Conservation (phyloP, 2,888 invertebrate species). For the Hypomecis atomaria region DNA sequence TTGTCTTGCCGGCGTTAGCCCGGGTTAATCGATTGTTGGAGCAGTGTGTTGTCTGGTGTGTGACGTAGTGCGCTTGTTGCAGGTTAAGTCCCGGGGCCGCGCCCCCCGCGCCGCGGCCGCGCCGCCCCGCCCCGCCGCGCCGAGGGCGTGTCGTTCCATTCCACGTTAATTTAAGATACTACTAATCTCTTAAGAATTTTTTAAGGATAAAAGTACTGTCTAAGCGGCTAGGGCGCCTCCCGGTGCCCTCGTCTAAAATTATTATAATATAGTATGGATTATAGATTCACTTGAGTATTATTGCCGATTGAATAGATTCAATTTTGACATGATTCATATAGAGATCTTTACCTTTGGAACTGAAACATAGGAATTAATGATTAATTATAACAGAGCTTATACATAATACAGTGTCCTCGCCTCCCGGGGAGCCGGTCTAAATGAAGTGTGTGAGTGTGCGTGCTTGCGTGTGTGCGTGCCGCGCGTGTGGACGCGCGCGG, state of each 20-base stretch:
- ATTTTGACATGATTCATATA: conserved; percentile 64
- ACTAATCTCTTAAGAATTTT: conserved; percentile 80
- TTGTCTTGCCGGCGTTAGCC: too few relatives aligned
- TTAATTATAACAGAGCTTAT: conserved; percentile 71
- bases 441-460: conserved; percentile 39
- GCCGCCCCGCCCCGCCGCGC: conserved; percentile 70
- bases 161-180: conserved; percentile 81
- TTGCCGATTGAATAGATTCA: conserved; percentile 80
- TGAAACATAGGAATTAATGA: conserved; percentile 66
- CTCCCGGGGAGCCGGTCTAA: conserved; percentile 47
- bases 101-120: conserved; percentile 71
- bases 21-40: too few relatives aligned
- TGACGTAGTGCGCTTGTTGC: conserved; percentile 52
- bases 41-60: not conserved
- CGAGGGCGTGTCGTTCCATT: conserved; percentile 82
- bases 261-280: conserved; percentile 82
- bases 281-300: conserved; percentile 83
- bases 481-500: conserved; percentile 47
- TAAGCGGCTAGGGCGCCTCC: conserved; percentile 63
- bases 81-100: conserved; percentile 83
- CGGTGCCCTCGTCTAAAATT: conserved; percentile 71
- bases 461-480: conserved; percentile 47
- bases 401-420: conserved; percentile 54
- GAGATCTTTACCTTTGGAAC: conserved; percentile 70
- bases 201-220: conserved; percentile 77